phyloP scores from a whole-genome alignment of 2,797 vertebrate genomes.

The Malurus leucopterus region DNA sequence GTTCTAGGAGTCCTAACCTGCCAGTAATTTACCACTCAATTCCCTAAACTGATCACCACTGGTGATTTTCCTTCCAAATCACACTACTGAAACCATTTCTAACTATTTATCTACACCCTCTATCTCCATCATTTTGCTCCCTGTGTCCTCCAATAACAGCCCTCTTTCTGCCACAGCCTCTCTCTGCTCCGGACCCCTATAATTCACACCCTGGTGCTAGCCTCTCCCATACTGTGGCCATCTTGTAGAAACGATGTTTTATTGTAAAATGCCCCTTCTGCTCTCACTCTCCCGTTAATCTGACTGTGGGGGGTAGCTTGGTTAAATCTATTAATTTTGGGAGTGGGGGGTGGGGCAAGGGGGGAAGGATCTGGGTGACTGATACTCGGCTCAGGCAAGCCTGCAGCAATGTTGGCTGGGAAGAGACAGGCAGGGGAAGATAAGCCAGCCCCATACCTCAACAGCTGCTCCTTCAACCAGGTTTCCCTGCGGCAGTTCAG shows the following conservation, averaged over 20 bases:
- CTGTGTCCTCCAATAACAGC: constrained; percentile 4
- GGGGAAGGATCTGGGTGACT: neutral
- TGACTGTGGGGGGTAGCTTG: neutral
- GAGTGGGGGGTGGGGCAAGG: accelerated
- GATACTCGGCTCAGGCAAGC: neutral
- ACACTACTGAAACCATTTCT: constrained; percentile 6
- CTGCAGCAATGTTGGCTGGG: neutral
- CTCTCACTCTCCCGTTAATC: neutral
- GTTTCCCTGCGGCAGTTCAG: neutral
- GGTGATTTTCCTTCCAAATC: constrained; percentile 32
- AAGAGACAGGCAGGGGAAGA: neutral
- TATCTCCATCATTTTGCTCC: constrained; percentile 25
- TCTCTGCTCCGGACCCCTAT: constrained; percentile 11
- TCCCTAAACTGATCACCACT: neutral
- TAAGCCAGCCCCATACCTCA: neutral
- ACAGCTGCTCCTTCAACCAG: neutral
- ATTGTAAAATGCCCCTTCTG: neutral
- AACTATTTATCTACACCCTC: constrained; percentile 13
- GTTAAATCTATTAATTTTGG: neutral
- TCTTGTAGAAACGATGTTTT: neutral
- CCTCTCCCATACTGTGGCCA: neutral
- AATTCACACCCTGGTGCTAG: constrained; percentile 20
- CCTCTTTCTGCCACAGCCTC: neutral
- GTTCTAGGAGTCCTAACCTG: neutral
- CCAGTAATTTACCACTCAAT: constrained; percentile 33